A percentile compares a stretch with the other conserved stretches of the same genome.
Conservation (phyloP, 2,888 invertebrate species). For the Volucella bombylans region DNA sequence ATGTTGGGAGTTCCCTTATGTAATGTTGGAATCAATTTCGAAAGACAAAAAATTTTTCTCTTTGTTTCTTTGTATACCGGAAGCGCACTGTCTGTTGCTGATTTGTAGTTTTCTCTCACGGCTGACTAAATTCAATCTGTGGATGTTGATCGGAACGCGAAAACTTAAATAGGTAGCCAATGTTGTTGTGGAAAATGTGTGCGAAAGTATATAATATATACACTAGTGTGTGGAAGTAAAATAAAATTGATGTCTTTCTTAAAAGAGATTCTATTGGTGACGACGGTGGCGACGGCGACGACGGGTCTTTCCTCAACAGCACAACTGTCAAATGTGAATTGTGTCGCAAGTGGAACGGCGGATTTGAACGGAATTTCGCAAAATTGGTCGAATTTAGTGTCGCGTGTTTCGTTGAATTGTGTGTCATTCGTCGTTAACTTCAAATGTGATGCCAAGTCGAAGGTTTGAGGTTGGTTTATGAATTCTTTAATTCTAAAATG, state of each 20-base stretch:
- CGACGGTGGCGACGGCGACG: conserved; percentile 44
- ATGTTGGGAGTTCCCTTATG: conserved; percentile 41
- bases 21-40: conserved; percentile 25
- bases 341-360: conserved; percentile 10
- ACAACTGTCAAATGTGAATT: conserved; percentile 52
- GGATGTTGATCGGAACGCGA: conserved; percentile 4
- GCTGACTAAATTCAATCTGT: conserved; percentile 55
- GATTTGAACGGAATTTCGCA: conserved; percentile 14
- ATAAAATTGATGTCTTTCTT: conserved; percentile 26
- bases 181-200: conserved; percentile 1
- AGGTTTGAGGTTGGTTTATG: not conserved
- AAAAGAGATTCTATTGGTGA: conserved; percentile 36
- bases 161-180: conserved; percentile 51
- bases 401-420: conserved; percentile 55
- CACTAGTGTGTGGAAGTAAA: not conserved
- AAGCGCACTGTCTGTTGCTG: conserved; percentile 13
- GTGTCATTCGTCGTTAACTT: not conserved
- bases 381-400: conserved; percentile 16
- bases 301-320: conserved; percentile 36
- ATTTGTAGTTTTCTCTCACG: conserved; percentile 19
- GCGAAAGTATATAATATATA: no score
- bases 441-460: conserved; percentile 43
- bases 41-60: not conserved
- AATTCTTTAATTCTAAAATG: not conserved
- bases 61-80: conserved; percentile 16